These are phyloP conservation scores for Procambarus clarkii DNA, from an alignment of 1,140 invertebrate species.

Conservation along the genomic window DNA sequence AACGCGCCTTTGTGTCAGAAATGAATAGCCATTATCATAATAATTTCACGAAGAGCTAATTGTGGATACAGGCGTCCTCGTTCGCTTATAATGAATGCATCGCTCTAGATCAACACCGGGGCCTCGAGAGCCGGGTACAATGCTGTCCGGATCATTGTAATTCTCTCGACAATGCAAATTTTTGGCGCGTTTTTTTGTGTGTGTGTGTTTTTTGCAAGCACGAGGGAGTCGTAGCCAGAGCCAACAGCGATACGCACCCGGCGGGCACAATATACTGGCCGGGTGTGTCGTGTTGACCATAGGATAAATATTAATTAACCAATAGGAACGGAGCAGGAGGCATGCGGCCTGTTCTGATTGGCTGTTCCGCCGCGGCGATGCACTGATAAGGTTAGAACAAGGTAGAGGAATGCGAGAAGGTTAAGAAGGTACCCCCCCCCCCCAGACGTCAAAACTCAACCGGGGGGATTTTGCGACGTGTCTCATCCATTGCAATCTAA, in stretches of 20 bases:
- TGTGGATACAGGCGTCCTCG: background rate
- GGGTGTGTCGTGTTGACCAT: conserved; percentile 50
- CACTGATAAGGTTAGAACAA: conserved; percentile 60
- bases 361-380: conserved; percentile 27
- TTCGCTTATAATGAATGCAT: background rate
- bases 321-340: conserved; percentile 40
- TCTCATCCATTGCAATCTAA: background rate
- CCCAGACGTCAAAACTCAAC: too few relatives aligned
- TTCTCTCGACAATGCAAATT: conserved; percentile 13
- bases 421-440: conserved; percentile 9
- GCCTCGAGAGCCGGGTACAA: background rate
- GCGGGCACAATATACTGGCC: conserved; percentile 14
- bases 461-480: too few relatives aligned
- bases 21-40: conserved; percentile 16
- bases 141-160: background rate
- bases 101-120: too few relatives aligned
- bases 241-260: background rate
- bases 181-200: background rate
- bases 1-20: conserved; percentile 22
- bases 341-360: conserved; percentile 44
- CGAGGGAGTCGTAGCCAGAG: conserved; percentile 3
- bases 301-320: conserved; percentile 65
- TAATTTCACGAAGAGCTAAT: conserved; percentile 7
- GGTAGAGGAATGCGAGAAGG: conserved; percentile 45
- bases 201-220: background rate